Evolutionary conservation across 2,888 invertebrate genomes (phyloP).

Genomic region (Nyleta sp.): DNA sequence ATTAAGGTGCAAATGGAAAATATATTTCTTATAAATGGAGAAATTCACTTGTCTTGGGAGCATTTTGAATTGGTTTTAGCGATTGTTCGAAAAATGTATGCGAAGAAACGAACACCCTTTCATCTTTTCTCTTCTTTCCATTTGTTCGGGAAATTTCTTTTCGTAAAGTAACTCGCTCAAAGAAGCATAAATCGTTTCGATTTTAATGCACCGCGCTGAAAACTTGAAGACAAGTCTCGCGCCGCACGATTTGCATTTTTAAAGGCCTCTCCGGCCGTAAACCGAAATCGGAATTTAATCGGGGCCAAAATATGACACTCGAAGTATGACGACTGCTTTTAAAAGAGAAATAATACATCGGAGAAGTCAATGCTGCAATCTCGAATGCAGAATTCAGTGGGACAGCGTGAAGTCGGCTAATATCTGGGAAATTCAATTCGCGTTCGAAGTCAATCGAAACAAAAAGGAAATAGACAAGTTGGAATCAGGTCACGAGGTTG

Average conservation of each 20-base stretch:
- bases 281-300: slow-evolving; percentile 7
- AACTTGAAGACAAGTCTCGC: background rate
- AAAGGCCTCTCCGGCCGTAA: background rate
- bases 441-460: slow-evolving; percentile 26
- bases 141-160: background rate
- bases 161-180: background rate
- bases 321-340: background rate
- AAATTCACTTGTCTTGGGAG: too few relatives aligned
- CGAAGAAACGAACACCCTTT: too few relatives aligned
- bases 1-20: too few relatives aligned
- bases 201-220: background rate
- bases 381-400: background rate
- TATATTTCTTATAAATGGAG: too few relatives aligned
- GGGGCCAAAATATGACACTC: background rate
- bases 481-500: slow-evolving; percentile 25
- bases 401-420: slow-evolving; percentile 6
- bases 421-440: slow-evolving; percentile 35
- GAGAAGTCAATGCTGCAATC: too few relatives aligned
- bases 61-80: too few relatives aligned
- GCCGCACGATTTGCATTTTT: slow-evolving; percentile 4
- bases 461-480: slow-evolving; percentile 30
- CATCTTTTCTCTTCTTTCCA: too few relatives aligned
- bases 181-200: background rate
- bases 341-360: slow-evolving; percentile 10
- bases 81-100: too few relatives aligned